A percentile compares a stretch with the other conserved stretches of the same genome.
Evolutionary conservation across 92 coral and sea anemone species (phyloP).

Genomic region (Pocillopora meandrina): DNA sequence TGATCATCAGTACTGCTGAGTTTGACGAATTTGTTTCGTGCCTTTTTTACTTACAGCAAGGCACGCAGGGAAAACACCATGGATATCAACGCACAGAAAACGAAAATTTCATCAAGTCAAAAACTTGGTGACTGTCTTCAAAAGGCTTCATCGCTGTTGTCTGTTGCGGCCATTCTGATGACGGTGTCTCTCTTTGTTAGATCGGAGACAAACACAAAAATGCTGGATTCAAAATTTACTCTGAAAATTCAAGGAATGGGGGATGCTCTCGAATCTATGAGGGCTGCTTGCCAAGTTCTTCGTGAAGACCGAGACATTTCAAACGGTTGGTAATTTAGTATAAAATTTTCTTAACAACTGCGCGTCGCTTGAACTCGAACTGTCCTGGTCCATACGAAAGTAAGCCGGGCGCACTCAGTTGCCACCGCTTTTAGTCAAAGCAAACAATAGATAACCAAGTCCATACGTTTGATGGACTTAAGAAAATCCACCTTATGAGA

Average conservation of each 20-base stretch:
- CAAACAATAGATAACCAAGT: too few species aligned
- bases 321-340: neutral
- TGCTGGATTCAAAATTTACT: constrained; percentile 18
- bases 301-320: too few species aligned
- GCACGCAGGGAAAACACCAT: neutral
- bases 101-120: neutral
- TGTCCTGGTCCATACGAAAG: too few species aligned
- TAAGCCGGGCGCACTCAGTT: too few species aligned
- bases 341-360: neutral
- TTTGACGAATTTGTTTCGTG: too few species aligned
- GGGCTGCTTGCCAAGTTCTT: neutral
- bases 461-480: too few species aligned
- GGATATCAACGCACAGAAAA: neutral
- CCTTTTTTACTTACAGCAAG: too few species aligned
- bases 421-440: too few species aligned
- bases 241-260: constrained; percentile 22
- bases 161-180: neutral
- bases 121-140: neutral
- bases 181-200: constrained; percentile 15
- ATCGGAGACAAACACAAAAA: constrained; percentile 13
- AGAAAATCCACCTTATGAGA: too few species aligned
- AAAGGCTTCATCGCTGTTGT: constrained; percentile 3
- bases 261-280: neutral
- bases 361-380: too few species aligned
- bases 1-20: too few species aligned